Evolutionary conservation across 2,113 vertebrate species (phyloP).

Genomic region (Sebastes fasciatus): DNA sequence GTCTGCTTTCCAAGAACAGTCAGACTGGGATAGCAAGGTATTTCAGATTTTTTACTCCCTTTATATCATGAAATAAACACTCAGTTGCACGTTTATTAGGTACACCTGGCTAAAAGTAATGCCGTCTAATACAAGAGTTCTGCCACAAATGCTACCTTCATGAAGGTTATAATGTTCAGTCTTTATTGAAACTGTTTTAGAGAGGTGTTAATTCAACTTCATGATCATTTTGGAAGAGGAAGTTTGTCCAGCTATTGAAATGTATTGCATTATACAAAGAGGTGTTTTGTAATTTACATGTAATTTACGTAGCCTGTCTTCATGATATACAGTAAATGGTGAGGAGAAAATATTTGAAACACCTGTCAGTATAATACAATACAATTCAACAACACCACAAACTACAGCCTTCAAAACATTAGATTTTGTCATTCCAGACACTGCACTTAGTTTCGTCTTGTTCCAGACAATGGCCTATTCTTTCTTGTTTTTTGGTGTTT

Average conservation of each 20-base stretch:
- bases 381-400: too few species aligned
- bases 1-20: constrained; percentile 52
- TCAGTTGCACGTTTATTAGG: not conserved
- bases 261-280: not conserved
- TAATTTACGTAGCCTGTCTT: too few species aligned
- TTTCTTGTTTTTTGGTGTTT: not conserved
- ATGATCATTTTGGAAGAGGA: not conserved
- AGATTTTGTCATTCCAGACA: not conserved
- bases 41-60: not conserved
- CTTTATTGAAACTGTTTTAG: not conserved
- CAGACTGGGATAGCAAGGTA: constrained; percentile 72
- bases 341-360: too few species aligned
- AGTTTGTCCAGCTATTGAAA: not conserved
- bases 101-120: too few species aligned
- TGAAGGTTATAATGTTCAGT: not conserved
- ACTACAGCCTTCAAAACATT: too few species aligned
- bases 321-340: too few species aligned
- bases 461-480: not conserved
- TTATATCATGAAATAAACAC: not conserved
- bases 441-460: too few species aligned
- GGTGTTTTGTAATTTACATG: too few species aligned
- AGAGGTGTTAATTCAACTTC: not conserved
- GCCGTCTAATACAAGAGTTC: not conserved
- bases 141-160: not conserved
- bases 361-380: too few species aligned